These are phyloP conservation scores for Tetragonisca angustula DNA, from an alignment of 2,888 invertebrate genomes.

Conservation along the genomic window DNA sequence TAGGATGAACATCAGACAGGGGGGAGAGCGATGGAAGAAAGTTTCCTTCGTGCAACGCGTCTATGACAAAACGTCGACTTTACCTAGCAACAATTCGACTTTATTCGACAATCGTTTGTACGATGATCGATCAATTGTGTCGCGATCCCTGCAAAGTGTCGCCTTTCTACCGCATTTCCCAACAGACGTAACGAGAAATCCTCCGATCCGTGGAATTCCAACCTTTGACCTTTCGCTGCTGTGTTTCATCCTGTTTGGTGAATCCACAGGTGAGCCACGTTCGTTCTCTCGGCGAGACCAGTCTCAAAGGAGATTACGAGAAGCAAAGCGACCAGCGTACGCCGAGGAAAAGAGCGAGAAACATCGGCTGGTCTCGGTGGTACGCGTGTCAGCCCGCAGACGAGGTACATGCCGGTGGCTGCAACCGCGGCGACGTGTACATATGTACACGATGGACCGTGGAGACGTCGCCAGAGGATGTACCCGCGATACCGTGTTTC, in stretches of 20 bases:
- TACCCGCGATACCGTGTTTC: conserved; percentile 64
- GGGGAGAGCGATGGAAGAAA: not conserved
- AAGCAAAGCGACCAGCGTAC: conserved; percentile 2
- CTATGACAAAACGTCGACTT: conserved; percentile 15
- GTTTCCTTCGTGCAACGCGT: conserved; percentile 27
- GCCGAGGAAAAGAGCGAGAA: conserved; percentile 16
- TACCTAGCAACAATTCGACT: not conserved
- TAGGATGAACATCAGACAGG: conserved; percentile 14
- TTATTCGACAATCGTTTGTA: not conserved
- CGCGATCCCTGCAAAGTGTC: too few relatives aligned
- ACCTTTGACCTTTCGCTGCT: not conserved
- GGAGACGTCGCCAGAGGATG: conserved; percentile 30
- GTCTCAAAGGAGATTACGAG: conserved; percentile 23
- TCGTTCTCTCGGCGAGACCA: not conserved
- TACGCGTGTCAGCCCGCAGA: conserved; percentile 70
- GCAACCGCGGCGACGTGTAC: conserved; percentile 32
- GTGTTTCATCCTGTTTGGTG: not conserved
- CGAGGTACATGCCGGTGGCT: conserved; percentile 65
- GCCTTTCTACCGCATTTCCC: not conserved
- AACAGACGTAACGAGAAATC: not conserved
- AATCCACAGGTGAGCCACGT: conserved; percentile 25
- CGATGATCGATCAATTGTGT: not conserved
- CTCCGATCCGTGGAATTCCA: not conserved
- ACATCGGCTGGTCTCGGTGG: conserved; percentile 26
- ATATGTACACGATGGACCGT: conserved; percentile 20